phyloP scores from a whole-genome alignment of 2,888 invertebrate genomes.

The Oxycera nigricornis region DNA sequence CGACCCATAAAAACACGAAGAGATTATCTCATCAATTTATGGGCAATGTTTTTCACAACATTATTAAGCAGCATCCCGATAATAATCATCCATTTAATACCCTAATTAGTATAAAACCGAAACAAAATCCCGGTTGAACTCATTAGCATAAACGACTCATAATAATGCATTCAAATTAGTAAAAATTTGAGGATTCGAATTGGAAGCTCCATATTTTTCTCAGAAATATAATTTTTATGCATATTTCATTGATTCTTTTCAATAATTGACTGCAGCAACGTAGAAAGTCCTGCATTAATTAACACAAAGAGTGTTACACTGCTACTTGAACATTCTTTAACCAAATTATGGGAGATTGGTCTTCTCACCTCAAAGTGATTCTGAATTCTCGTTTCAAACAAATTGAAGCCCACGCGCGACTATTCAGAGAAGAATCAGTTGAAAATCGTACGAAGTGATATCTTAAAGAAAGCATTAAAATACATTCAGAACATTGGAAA shows the following conservation, averaged over 20 bases:
- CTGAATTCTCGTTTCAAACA: background rate
- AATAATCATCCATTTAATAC: no score
- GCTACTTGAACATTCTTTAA: background rate
- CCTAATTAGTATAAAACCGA: no score
- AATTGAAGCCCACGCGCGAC: slow-evolving; percentile 20
- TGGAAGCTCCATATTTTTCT: background rate
- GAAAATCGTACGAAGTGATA: background rate
- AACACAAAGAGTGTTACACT: slow-evolving; percentile 2
- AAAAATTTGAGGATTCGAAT: no score
- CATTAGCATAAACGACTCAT: no score
- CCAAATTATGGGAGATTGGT: background rate
- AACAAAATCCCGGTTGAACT: no score
- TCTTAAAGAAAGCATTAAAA: background rate
- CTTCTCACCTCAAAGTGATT: background rate
- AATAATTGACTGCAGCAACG: background rate
- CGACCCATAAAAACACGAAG: no score
- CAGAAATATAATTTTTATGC: background rate
- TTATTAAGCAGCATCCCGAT: no score
- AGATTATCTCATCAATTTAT: no score
- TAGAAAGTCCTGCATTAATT: background rate
- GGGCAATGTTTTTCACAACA: no score
- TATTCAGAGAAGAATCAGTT: background rate
- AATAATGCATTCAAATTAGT: no score
- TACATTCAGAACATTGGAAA: background rate
- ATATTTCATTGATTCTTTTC: slow-evolving; percentile 20